A percentile compares a stretch with the other conserved stretches of the same genome.
Evolutionary conservation across 2,888 invertebrate genomes (phyloP).

Genomic region (Stenichneumon culpator): DNA sequence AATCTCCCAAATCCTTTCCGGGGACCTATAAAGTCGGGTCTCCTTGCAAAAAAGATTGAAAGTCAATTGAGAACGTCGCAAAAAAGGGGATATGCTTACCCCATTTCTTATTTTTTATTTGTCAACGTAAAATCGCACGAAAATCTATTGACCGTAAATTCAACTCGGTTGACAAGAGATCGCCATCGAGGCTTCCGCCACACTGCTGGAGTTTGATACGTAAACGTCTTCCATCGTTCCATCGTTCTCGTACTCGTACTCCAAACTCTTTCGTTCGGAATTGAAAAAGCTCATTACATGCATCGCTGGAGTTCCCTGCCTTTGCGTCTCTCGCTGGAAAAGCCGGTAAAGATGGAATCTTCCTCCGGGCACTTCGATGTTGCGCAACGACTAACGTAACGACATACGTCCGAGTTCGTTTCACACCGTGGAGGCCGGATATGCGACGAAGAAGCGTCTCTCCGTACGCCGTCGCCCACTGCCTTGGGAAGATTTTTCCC

Average conservation of each 20-base stretch:
- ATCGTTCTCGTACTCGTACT: conserved; percentile 9
- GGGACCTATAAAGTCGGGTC: too few relatives aligned
- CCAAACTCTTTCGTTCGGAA: conserved; percentile 10
- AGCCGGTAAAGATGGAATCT: not conserved
- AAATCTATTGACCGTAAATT: too few relatives aligned
- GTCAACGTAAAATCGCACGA: too few relatives aligned
- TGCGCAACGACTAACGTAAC: conserved; percentile 17
- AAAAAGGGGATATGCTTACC: too few relatives aligned
- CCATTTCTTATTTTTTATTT: too few relatives aligned
- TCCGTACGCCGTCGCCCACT: not conserved
- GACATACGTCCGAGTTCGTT: conserved; percentile 5
- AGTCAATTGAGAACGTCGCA: too few relatives aligned
- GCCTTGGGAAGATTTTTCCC: conserved; percentile 2
- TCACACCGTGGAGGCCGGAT: not conserved
- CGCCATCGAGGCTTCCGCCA: too few relatives aligned
- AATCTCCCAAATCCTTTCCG: not conserved
- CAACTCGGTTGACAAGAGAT: too few relatives aligned
- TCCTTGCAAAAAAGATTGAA: too few relatives aligned
- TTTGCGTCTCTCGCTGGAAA: conserved; percentile 1
- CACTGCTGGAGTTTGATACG: not conserved
- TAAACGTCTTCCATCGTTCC: not conserved
- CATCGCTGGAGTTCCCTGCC: conserved; percentile 39
- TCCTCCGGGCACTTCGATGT: conserved; percentile 20
- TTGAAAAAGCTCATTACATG: conserved; percentile 59
- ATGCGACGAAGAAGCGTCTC: not conserved